These are phyloP conservation scores for Clarias batrachus DNA, from an alignment of 2,113 vertebrate genomes.

Conservation along the genomic window DNA sequence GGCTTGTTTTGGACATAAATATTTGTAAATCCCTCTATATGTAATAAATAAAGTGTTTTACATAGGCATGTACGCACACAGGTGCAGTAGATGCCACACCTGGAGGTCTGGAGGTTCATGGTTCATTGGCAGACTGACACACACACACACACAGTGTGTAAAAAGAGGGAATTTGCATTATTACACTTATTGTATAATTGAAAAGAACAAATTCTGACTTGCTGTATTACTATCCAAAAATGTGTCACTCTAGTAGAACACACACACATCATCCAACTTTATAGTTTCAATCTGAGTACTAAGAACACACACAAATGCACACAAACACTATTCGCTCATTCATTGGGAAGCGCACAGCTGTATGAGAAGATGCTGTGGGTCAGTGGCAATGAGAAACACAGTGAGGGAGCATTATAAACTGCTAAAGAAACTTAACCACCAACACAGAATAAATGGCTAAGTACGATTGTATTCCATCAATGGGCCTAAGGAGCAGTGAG, in stretches of 20 bases:
- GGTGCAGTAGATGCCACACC: not conserved
- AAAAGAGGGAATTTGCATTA: not conserved
- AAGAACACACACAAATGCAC: not conserved
- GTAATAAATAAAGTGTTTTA: not conserved
- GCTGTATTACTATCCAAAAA: not conserved
- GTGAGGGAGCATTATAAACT: slow-evolving; percentile 40
- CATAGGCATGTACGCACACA: not conserved
- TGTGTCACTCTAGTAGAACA: not conserved
- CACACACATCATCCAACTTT: not conserved
- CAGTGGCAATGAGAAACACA: slow-evolving; percentile 39
- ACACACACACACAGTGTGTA: not conserved
- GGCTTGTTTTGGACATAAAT: not conserved
- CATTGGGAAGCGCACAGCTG: slow-evolving; percentile 23
- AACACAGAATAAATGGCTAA: slow-evolving; percentile 49
- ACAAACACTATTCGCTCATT: slow-evolving; percentile 27
- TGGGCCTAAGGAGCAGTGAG: slow-evolving; percentile 38
- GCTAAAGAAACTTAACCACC: slow-evolving; percentile 49
- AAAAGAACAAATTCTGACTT: not conserved
- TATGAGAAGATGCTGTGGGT: slow-evolving; percentile 44
- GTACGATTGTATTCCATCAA: slow-evolving; percentile 47
- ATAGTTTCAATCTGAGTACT: not conserved
- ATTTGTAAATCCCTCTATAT: not conserved
- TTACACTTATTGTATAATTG: not conserved
- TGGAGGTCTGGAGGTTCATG: not conserved
- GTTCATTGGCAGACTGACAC: not conserved